Conservation (phyloP, 2,888 invertebrate genomes). For the Belgica antarctica region DNA sequence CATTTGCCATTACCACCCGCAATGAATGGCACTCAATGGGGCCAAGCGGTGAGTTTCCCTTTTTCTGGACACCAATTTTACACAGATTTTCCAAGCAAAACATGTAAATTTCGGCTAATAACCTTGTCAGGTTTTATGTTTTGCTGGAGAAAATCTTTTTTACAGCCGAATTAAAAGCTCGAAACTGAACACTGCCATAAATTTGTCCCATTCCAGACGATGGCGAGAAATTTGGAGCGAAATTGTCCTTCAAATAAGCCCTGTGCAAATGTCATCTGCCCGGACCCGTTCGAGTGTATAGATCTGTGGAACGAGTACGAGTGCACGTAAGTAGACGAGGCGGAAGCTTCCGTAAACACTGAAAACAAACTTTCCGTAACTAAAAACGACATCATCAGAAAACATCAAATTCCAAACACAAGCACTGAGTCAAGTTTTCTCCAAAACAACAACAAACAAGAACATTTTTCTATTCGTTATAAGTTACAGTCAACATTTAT, state of each 20-base stretch:
- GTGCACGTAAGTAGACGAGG: conserved; percentile 97
- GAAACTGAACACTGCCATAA: too few relatives aligned
- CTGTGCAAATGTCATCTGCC: conserved; percentile 90
- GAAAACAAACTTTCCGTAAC: not conserved
- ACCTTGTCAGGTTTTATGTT: too few relatives aligned
- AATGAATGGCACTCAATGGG: conserved; percentile 94
- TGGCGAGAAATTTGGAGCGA: conserved; percentile 86
- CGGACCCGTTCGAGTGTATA: conserved; percentile 89
- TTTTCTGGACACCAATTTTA: too few relatives aligned
- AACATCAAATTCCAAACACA: conserved; percentile 16
- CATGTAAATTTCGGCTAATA: too few relatives aligned
- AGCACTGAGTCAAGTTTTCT: conserved; percentile 34
- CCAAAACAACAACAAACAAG: conserved; percentile 24
- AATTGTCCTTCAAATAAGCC: conserved; percentile 94
- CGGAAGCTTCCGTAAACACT: not conserved
- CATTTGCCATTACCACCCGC: conserved; percentile 91
- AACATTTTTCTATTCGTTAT: not conserved
- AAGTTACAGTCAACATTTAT: conserved; percentile 4
- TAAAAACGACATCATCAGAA: not conserved
- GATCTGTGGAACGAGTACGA: conserved; percentile 98
- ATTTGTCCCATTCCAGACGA: too few relatives aligned
- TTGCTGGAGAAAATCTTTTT: too few relatives aligned
- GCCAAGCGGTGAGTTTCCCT: conserved; percentile 65
- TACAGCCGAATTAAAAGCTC: too few relatives aligned
- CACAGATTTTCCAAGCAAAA: too few relatives aligned